Evolutionary conservation across 2,113 vertebrate genomes (phyloP).

Genomic region (Pluvianellus socialis): DNA sequence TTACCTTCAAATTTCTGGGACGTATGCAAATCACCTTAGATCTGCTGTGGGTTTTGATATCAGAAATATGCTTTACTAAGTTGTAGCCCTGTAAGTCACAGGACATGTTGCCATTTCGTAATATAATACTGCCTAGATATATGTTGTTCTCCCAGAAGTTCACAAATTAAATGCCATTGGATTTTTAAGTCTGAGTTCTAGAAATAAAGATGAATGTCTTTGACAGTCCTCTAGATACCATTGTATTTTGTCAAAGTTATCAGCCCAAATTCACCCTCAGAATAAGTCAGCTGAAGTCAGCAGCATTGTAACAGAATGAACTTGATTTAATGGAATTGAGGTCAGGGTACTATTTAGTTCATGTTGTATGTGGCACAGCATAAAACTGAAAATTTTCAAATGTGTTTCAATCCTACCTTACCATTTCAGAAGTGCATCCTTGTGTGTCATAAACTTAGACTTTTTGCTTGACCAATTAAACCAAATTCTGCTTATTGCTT

Average conservation of each 20-base stretch:
- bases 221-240: not conserved
- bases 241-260: not conserved
- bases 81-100: not conserved
- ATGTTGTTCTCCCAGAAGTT: not conserved
- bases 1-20: not conserved
- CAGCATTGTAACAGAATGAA: not conserved
- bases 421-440: not conserved
- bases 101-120: not conserved
- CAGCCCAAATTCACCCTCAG: not conserved
- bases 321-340: not conserved
- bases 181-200: not conserved
- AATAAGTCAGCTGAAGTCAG: not conserved
- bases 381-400: not conserved
- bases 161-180: not conserved
- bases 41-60: not conserved
- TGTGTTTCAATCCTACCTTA: not conserved
- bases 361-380: not conserved
- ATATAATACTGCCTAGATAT: not conserved
- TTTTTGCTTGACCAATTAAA: not conserved
- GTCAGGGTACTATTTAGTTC: not conserved
- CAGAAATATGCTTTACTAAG: not conserved
- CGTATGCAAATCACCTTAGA: not conserved
- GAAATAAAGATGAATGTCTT: not conserved
- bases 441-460: not conserved
- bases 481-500: not conserved